A percentile compares a stretch with the other conserved stretches of the same genome.
phyloP scores from a whole-genome alignment of 2,113 vertebrate species.

The Pollimyrus isidori region DNA sequence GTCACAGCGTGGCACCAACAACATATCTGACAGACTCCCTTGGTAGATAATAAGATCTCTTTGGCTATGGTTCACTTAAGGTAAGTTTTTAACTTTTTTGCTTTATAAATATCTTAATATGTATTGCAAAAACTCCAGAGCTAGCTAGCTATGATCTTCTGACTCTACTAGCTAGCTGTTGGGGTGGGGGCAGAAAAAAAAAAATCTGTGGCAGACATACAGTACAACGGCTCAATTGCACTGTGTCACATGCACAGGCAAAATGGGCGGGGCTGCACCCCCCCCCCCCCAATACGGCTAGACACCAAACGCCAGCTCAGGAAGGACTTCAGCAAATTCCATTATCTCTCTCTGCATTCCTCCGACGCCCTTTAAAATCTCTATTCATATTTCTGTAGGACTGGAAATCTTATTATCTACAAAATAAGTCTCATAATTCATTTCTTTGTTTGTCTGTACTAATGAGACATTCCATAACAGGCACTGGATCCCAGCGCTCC shows the following conservation, averaged over 20 bases:
- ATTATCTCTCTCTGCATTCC: not conserved
- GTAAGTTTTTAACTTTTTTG: not conserved
- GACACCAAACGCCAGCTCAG: not conserved
- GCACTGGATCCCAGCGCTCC: not conserved
- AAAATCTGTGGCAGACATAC: not conserved
- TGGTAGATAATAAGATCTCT: not conserved
- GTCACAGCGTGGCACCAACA: not conserved
- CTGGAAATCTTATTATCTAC: constrained; percentile 2
- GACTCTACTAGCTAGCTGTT: not conserved
- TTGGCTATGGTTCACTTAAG: not conserved
- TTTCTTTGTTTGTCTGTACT: constrained; percentile 3
- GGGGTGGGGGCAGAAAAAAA: not conserved
- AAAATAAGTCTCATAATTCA: constrained; percentile 11
- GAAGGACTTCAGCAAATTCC: not conserved
- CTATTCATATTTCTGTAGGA: not conserved
- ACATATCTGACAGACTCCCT: not conserved
- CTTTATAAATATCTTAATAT: not conserved
- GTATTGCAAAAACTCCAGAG: not conserved
- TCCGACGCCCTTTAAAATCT: not conserved
- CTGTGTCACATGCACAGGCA: not conserved
- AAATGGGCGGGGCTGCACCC: not conserved
- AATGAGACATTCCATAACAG: not conserved
- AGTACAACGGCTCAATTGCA: not conserved
- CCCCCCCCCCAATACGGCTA: not conserved
- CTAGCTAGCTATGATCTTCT: not conserved